These are phyloP conservation scores for Jordanella pulchra DNA, from an alignment of 2,797 vertebrate genomes.

Conservation along the genomic window DNA sequence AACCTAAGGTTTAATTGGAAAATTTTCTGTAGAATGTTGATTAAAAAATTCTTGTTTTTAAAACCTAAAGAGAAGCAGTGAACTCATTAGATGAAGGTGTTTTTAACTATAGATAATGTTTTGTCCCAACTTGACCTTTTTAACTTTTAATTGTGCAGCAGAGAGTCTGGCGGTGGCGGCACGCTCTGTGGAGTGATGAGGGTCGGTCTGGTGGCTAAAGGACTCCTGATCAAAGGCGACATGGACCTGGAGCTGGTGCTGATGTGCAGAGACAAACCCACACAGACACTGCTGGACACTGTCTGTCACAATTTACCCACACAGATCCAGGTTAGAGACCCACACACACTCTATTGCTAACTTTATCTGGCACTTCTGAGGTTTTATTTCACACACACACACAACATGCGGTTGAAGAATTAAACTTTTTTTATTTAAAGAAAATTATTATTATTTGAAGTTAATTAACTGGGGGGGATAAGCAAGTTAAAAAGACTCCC, in stretches of 20 bases:
- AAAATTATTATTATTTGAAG: too few species aligned
- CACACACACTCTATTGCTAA: background rate
- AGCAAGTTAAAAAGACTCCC: background rate
- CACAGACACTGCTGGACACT: conserved; percentile 88
- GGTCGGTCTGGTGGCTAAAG: conserved; percentile 97
- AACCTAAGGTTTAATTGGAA: conserved; percentile 3
- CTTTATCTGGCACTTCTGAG: conserved; percentile 5
- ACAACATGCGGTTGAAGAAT: background rate
- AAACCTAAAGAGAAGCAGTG: background rate
- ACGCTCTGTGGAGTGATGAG: conserved; percentile 95
- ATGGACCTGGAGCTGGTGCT: conserved; percentile 98
- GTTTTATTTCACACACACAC: conserved; percentile 3
- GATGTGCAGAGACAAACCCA: conserved; percentile 97
- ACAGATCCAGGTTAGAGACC: conserved; percentile 90
- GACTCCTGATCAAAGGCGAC: conserved; percentile 97
- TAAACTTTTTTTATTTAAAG: too few species aligned
- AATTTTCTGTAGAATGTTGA: conserved; percentile 2
- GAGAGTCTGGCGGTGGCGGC: conserved; percentile 87
- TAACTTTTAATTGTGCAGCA: conserved; percentile 52
- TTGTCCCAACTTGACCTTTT: background rate
- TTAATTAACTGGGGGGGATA: too few species aligned
- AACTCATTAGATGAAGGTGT: background rate
- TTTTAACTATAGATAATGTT: background rate
- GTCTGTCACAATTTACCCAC: conserved; percentile 93
- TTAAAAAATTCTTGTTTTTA: background rate